Conservation (phyloP, 2,113 vertebrate species). For the Martes martes region DNA sequence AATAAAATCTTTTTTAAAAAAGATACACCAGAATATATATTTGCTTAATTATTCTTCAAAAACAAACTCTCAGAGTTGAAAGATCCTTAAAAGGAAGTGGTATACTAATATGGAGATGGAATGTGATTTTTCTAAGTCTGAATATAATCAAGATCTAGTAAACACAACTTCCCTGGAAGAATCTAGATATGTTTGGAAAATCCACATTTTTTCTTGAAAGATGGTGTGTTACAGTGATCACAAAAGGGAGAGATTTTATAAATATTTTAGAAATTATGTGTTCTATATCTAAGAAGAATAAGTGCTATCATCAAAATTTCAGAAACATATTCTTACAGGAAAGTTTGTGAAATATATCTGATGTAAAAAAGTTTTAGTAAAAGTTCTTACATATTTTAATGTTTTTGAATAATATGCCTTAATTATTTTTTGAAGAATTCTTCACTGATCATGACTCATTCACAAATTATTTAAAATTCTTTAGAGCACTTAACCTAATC, state of each 20-base stretch:
- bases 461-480: not conserved
- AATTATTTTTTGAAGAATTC: not conserved
- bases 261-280: not conserved
- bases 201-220: not conserved
- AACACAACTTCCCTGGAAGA: not conserved
- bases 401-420: not conserved
- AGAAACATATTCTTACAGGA: not conserved
- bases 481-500: not conserved
- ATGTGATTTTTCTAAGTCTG: not conserved
- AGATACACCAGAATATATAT: not conserved
- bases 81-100: not conserved
- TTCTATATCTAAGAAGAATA: not conserved
- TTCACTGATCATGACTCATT: not conserved
- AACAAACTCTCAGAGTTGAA: not conserved
- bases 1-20: not conserved
- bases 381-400: not conserved
- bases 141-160: not conserved
- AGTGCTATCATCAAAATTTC: not conserved
- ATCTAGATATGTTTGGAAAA: not conserved
- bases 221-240: not conserved
- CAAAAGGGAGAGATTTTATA: not conserved
- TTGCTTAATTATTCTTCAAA: not conserved
- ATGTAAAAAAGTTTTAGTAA: not conserved
- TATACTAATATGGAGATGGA: not conserved
- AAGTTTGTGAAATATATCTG: not conserved